Base-by-base conservation (phyloP, 2,113 vertebrate genomes). In the Pterophyllum scalare region DNA sequence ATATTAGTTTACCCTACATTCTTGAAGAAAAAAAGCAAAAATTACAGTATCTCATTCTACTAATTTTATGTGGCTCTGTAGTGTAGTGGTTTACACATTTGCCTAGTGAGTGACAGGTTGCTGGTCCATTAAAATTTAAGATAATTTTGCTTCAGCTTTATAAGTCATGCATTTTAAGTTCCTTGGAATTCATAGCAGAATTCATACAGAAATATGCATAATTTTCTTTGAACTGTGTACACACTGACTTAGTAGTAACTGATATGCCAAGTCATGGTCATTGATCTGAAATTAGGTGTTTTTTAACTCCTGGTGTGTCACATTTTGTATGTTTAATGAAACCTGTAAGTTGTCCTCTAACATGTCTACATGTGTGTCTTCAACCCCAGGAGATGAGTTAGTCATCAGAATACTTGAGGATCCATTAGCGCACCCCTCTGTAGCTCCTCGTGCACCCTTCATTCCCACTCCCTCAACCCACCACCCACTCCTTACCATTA, bases 401-500 rank as follows among this genome's bases (percentile, higher is more conserved):
- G 97, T 98, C 96, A 96, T 97, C 94, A 97, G 97, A 96, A 96
- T 98, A 96, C 96, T 98, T 97, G 97, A 99, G 97, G 98, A 98
- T 96, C 97, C 97, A 97, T 97, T 99, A 99, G 97, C 93, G 94
- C 97, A 96, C 96, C 97, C 97, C 96, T 95, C 96, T 96, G 96
- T 98, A 97, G 97, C 97, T 97, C 96, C 97, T 96, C 96, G 96
- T 97, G 95, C 98, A 96, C 98, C 98, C 96, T 98, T 95, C 98
- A 99, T 98, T 96, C 97, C 97, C 96, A 97, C 97, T 93, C 96
- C 97, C 97, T 96, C 97, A 97, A 97, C 98, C 97, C 97, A 97
- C 94, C 98, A 96, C 95, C 97, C 98, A 97, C 97, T 97, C 97
- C 97, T 97, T 96, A 98, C 98, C 98, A 98, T 99, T 98, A 97